These are phyloP conservation scores for Apotomis turbidana DNA, from an alignment of 2,888 invertebrate genomes.

Conservation along the genomic window DNA sequence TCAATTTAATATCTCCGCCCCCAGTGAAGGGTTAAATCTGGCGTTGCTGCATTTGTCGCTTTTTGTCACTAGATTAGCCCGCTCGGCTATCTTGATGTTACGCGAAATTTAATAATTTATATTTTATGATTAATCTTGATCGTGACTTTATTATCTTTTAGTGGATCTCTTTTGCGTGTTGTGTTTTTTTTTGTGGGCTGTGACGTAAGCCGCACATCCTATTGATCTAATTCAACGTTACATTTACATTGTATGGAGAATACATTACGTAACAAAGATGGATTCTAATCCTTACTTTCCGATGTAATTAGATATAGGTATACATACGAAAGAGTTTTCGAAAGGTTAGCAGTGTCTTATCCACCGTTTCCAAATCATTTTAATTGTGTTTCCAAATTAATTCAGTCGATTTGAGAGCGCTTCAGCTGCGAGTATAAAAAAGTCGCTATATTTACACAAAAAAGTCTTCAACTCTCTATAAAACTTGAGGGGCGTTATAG, in stretches of 20 bases:
- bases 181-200: conserved; percentile 53
- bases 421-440: too few species aligned
- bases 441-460: too few species aligned
- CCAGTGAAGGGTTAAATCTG: conserved; percentile 75
- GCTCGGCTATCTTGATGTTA: conserved; percentile 74
- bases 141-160: conserved; percentile 56
- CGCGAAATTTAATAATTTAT: conserved; percentile 78
- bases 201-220: conserved; percentile 33
- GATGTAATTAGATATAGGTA: too few species aligned
- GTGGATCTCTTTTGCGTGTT: conserved; percentile 50
- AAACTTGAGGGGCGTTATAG: too few species aligned
- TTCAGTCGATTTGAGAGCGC: too few species aligned
- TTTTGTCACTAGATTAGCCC: conserved; percentile 73
- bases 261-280: too few species aligned
- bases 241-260: neutral
- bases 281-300: too few species aligned
- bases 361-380: too few species aligned
- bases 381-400: too few species aligned
- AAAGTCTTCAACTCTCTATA: too few species aligned
- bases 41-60: conserved; percentile 57
- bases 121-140: conserved; percentile 58
- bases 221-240: conserved; percentile 3
- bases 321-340: too few species aligned
- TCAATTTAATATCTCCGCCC: conserved; percentile 80
- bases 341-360: too few species aligned